Percentiles rank a stretch among this genome's conserved stretches.
phyloP scores from a whole-genome alignment of 2,888 invertebrate species.

The Eupeodes luniger region DNA sequence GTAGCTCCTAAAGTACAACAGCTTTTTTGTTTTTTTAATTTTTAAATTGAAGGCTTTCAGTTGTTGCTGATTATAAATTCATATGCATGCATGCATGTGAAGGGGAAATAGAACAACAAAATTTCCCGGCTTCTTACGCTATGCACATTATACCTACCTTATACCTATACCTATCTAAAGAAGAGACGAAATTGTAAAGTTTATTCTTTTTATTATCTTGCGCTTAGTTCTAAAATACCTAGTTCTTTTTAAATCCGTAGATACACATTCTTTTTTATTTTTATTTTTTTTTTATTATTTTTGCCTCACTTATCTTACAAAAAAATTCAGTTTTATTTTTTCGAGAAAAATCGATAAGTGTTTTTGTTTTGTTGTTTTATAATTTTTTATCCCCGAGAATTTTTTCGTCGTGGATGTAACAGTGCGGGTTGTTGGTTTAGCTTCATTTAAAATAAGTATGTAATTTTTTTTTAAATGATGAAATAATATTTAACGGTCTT shows the following conservation, averaged over 20 bases:
- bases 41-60: constrained; percentile 37
- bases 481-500: background rate
- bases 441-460: too few relatives aligned
- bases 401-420: background rate
- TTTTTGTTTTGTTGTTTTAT: constrained; percentile 12
- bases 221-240: background rate
- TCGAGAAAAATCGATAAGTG: constrained; percentile 61
- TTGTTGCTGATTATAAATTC: constrained; percentile 43
- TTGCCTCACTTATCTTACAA: constrained; percentile 48
- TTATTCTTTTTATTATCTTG: constrained; percentile 9
- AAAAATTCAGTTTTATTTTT: constrained; percentile 28
- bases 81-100: background rate
- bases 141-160: too few relatives aligned
- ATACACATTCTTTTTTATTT: background rate
- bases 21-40: constrained; percentile 16
- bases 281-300: constrained; percentile 3
- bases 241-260: constrained; percentile 11
- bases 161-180: too few relatives aligned
- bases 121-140: constrained; percentile 18
- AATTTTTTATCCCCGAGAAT: constrained; percentile 6
- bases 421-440: background rate
- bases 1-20: constrained; percentile 33
- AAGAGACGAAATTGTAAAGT: background rate
- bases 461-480: background rate
- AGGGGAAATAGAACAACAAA: constrained; percentile 10